phyloP scores from a whole-genome alignment of 2,113 vertebrate genomes.

The Smithornis capensis region DNA sequence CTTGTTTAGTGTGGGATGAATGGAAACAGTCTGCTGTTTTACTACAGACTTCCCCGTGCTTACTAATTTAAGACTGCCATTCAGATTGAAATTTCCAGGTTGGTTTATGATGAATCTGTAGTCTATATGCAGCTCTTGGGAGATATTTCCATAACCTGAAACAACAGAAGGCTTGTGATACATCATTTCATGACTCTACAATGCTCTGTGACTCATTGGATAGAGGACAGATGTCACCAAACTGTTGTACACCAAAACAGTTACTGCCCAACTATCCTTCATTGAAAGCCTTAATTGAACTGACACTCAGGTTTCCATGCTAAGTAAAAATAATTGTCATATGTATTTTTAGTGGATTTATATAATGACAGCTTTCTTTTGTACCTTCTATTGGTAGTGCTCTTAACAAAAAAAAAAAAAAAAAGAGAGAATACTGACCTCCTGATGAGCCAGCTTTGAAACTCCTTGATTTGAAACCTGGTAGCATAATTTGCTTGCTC shows the following conservation, averaged over 20 bases:
- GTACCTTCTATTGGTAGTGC: not conserved
- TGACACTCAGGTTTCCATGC: not conserved
- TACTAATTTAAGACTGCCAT: conserved; percentile 35
- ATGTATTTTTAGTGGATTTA: not conserved
- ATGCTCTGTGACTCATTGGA: accelerated
- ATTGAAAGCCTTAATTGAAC: not conserved
- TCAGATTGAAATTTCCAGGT: conserved; percentile 40
- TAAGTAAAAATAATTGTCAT: not conserved
- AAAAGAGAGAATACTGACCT: not conserved
- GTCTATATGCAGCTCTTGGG: not conserved
- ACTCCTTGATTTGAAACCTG: not conserved
- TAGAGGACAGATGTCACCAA: not conserved
- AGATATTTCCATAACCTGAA: conserved; percentile 31
- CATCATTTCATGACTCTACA: not conserved
- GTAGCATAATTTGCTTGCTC: not conserved
- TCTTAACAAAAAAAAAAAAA: not conserved
- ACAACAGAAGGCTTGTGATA: conserved; percentile 2
- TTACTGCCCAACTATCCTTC: not conserved
- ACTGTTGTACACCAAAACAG: not conserved
- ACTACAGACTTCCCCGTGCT: not conserved
- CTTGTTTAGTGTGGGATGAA: not conserved
- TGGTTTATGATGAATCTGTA: not conserved
- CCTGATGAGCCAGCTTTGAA: not conserved
- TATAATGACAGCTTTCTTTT: not conserved
- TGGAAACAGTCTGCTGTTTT: not conserved